A percentile compares a stretch with the other conserved stretches of the same genome.
Conservation (phyloP, 1,140 invertebrate genomes). For the Cotesia typhae region DNA sequence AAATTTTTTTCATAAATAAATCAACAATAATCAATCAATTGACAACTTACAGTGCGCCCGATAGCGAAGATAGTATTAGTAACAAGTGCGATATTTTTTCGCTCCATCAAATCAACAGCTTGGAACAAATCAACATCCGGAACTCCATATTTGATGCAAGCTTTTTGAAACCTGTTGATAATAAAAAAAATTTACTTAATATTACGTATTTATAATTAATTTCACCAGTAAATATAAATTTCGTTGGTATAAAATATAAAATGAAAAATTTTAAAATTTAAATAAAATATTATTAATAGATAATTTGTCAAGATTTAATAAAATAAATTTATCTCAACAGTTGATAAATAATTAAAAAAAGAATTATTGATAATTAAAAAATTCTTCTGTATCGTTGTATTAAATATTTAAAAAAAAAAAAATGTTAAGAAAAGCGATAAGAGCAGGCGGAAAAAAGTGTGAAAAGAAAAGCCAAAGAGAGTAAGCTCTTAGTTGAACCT, state of each 20-base stretch:
- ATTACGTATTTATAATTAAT: too few relatives aligned
- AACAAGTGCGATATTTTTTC: slow-evolving; percentile 92
- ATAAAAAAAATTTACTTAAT: slow-evolving; percentile 25
- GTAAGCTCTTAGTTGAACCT: slow-evolving; percentile 51
- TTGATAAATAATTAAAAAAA: too few relatives aligned
- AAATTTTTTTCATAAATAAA: not conserved
- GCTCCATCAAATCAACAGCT: slow-evolving; percentile 94
- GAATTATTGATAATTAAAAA: too few relatives aligned
- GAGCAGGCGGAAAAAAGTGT: not conserved
- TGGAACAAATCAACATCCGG: slow-evolving; percentile 95
- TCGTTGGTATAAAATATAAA: too few relatives aligned
- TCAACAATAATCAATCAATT: slow-evolving; percentile 7
- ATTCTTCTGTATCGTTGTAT: too few relatives aligned
- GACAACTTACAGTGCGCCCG: slow-evolving; percentile 82
- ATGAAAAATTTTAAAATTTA: not conserved
- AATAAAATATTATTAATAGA: not conserved
- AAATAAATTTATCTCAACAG: too few relatives aligned
- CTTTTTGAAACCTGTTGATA: slow-evolving; percentile 84
- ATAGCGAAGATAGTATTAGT: slow-evolving; percentile 93
- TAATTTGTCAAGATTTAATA: not conserved
- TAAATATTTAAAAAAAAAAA: not conserved
- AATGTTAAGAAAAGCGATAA: slow-evolving; percentile 6
- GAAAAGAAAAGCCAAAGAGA: slow-evolving; percentile 41
- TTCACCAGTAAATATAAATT: too few relatives aligned
- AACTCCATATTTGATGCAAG: slow-evolving; percentile 88